A percentile compares a stretch with the other conserved stretches of the same genome.
These are phyloP conservation scores for Thymelicus acteon DNA, from an alignment of 2,888 invertebrate species.

Conservation along the genomic window DNA sequence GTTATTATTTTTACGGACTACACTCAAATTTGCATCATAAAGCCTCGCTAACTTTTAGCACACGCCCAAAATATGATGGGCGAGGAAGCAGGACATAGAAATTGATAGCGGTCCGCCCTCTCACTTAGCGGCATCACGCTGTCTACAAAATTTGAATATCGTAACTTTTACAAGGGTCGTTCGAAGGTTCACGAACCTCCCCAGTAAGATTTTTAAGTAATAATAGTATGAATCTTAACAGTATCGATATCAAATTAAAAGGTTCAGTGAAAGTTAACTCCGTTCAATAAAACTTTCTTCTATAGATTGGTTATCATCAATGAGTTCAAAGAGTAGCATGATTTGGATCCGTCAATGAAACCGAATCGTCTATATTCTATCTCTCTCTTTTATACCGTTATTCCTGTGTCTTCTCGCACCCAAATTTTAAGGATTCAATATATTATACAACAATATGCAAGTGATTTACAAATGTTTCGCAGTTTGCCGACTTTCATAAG, in stretches of 20 bases:
- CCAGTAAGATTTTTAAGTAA: not conserved
- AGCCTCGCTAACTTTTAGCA: constrained; percentile 48
- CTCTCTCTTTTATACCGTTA: not conserved
- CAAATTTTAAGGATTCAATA: too few species aligned
- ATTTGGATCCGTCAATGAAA: not conserved
- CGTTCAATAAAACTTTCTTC: not conserved
- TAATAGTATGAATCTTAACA: not conserved
- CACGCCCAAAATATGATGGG: constrained; percentile 43
- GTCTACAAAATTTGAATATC: constrained; percentile 27
- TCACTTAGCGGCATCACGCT: constrained; percentile 33
- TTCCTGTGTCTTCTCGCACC: too few species aligned
- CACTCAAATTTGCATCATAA: constrained; percentile 4
- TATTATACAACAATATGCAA: too few species aligned
- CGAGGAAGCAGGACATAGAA: constrained; percentile 41
- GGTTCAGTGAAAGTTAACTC: not conserved
- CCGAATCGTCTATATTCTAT: not conserved
- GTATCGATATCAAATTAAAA: constrained; percentile 28
- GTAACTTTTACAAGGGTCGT: constrained; percentile 20
- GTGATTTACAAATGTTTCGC: too few species aligned
- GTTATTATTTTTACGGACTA: not conserved
- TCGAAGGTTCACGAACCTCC: constrained; percentile 21
- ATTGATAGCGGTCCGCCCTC: constrained; percentile 48
- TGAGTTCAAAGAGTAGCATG: not conserved
- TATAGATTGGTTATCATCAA: not conserved
- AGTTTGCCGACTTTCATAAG: too few species aligned